Conservation (phyloP, 2,888 invertebrate species). For the Cheilosia soror region DNA sequence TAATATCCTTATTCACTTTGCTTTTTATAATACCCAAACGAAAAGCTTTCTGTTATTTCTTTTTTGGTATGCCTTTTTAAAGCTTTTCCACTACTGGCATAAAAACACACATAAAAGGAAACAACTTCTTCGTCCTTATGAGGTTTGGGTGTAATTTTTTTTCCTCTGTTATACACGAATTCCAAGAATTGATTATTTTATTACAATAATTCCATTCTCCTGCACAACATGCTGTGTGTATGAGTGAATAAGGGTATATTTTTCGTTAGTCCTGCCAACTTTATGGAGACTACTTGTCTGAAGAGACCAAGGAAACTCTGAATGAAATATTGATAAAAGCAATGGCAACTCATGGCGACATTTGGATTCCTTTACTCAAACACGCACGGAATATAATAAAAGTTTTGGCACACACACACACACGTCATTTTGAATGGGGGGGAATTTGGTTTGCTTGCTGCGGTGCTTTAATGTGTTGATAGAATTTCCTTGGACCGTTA, state of each 20-base stretch:
- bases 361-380: slow-evolving; percentile 5
- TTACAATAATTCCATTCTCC: slow-evolving; percentile 37
- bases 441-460: background rate
- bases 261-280: slow-evolving; percentile 37
- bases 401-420: slow-evolving; percentile 4
- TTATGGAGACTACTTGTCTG: slow-evolving; percentile 66
- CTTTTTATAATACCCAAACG: background rate
- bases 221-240: slow-evolving; percentile 10
- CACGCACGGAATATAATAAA: background rate
- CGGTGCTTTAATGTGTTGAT: slow-evolving; percentile 18
- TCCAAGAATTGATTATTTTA: slow-evolving; percentile 64
- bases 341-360: slow-evolving; percentile 58
- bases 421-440: slow-evolving; percentile 12
- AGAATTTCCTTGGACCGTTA: slow-evolving; percentile 27
- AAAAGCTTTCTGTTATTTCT: slow-evolving; percentile 21
- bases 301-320: slow-evolving; percentile 53
- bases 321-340: slow-evolving; percentile 68
- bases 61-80: background rate
- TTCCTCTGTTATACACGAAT: slow-evolving; percentile 35
- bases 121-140: slow-evolving; percentile 21
- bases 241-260: slow-evolving; percentile 41
- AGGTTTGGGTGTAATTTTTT: slow-evolving; percentile 20
- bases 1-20: slow-evolving; percentile 27
- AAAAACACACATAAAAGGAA: background rate
- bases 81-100: slow-evolving; percentile 20